Evolutionary conservation across 1,140 invertebrate genomes (phyloP).

Genomic region (Daktulosphaira vitifoliae): DNA sequence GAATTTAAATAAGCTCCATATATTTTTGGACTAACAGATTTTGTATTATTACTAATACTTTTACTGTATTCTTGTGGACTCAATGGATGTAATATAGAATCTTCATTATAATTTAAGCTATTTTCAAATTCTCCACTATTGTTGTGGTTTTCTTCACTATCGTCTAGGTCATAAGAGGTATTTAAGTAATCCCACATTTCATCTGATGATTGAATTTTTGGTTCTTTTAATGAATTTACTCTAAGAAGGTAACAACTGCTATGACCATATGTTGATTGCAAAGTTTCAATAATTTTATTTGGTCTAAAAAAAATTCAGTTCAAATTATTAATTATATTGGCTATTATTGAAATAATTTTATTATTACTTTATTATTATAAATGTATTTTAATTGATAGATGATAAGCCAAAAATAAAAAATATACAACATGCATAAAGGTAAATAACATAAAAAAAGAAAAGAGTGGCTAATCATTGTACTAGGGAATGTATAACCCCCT

Average conservation of each 20-base stretch:
- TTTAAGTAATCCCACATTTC: slow-evolving; percentile 15
- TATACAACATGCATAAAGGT: background rate
- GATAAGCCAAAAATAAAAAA: background rate
- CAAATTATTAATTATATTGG: background rate
- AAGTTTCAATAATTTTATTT: slow-evolving; percentile 67
- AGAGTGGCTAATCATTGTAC: too few species aligned
- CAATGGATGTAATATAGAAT: slow-evolving; percentile 50
- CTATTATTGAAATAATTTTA: too few species aligned
- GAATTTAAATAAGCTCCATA: slow-evolving; percentile 66
- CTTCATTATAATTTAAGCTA: slow-evolving; percentile 2
- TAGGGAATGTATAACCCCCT: too few species aligned
- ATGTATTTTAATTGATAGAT: too few species aligned
- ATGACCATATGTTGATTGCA: slow-evolving; percentile 75
- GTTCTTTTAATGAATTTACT: slow-evolving; percentile 63
- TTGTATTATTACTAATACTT: slow-evolving; percentile 43
- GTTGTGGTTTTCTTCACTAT: background rate
- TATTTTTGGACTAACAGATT: slow-evolving; percentile 16
- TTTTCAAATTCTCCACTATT: slow-evolving; percentile 24
- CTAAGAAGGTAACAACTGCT: slow-evolving; percentile 77
- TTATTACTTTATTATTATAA: too few species aligned
- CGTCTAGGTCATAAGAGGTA: background rate
- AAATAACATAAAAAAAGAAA: too few species aligned
- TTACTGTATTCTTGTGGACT: slow-evolving; percentile 42
- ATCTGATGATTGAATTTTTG: background rate
- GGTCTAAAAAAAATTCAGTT: slow-evolving; percentile 43